Base-by-base conservation (phyloP, 2,113 vertebrate species). In the Toxotes jaculatrix region DNA sequence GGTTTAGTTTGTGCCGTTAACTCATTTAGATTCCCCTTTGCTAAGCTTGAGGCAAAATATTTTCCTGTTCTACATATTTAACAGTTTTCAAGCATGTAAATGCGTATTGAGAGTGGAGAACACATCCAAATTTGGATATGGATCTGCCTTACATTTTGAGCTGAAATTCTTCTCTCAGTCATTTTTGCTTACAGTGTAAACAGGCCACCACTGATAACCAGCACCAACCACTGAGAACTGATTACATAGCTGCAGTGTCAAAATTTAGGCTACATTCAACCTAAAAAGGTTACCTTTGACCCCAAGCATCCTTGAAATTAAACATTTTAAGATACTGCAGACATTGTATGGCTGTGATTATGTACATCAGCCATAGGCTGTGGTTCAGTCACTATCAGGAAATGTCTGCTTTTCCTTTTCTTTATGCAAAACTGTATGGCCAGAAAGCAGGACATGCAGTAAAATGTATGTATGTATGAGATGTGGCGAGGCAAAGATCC, bases 391-490 rank as follows among this genome's bases (percentile, higher is more conserved):
- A 32, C 80, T 38, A 59, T 8, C 7, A 32, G 38, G 12, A 80
- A 45, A 17, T 16, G 27, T 14, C 13, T 45, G 6, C 27, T 27
- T 51, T 77, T 64, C 76, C 40, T 13, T 80, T 31, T 36, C 27
- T 74, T 45, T 57, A 31, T 43, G 40, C 11, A 55, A 21, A 43
- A 19, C 31, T 43, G 17, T 36, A 62, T 17, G 16, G 13, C 51
- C 38, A 47, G 21, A 74, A 69, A 72, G 31, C 60, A 73, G 53
- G 34, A 45, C 0, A 17, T 64, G 51, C 53, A 60, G 31, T 47
- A 31, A 42, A 85, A 68, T 51, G 17, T 82, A n/a, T 38, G 36
- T 42, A 67, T 78, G 64, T 62, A 79, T 45, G 63, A 31, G 59
- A 67, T 72, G 32, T 14, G 3, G 36, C 0, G 17, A 31, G 51